Base-by-base conservation (phyloP, 2,888 invertebrate species). In the Ormyrus nitidulus region DNA sequence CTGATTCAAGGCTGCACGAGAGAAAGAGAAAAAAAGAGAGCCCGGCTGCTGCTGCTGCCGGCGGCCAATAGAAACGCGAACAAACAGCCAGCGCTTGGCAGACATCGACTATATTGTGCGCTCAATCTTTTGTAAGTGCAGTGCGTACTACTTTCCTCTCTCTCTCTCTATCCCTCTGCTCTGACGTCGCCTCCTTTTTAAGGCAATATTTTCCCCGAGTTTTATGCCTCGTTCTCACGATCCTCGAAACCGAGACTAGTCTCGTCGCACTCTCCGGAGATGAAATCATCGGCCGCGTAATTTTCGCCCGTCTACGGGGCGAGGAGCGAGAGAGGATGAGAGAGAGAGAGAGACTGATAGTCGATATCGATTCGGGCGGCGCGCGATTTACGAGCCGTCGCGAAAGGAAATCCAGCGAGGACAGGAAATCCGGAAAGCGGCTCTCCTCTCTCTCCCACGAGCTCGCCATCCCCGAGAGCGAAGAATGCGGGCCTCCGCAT, bases 61-160 rank as follows among this genome's bases (percentile, higher is more conserved):
- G 69, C 49, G 77, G 71, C 75, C 65, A 71, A 72, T 74, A 77
- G 71, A 72, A 72, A 77, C 80, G 68, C 66, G 71, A 76, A 80
- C 72, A 65, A 76, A 76, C 71, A 77, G 53, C 34, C 34, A 34
- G 48, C 51, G 58, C 71, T 34, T 34, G 34, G n/a, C 61, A 53
- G 69, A 75, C 72, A 66, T 69, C 58, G 70, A 75, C 65, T 75
- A 71, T 72, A 80, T 72, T 68, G 80, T 73, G 54, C 59, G 54
- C 66, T n/a, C 54, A 75, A 71, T 75, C 70, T 68, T 62, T 58
- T 62, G 58, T 69, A 74, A 68, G 69, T 61, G 61, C 69, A 79
- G 64, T 61, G 54, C 66, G 56, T 58, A 19, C 58, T 51, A 46
- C 49, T n/a, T 58, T n/a, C 2, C 53, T 49, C 34, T 13, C 62